phyloP scores from a whole-genome alignment of 2,113 vertebrate genomes.

The Lophochroa leadbeateri region DNA sequence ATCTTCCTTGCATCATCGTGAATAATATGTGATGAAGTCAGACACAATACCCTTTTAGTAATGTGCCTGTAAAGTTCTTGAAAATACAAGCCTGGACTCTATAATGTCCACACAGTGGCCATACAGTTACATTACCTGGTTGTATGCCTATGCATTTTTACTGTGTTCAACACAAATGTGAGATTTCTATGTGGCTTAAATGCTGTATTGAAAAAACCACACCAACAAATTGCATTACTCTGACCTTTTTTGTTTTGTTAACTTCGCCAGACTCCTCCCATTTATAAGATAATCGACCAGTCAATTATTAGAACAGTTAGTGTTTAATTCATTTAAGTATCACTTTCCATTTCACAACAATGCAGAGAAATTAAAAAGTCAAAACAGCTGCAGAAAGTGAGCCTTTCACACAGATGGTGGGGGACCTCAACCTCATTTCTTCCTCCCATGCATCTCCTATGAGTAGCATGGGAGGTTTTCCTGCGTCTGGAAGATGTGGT shows the following conservation, averaged over 20 bases:
- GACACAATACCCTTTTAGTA: background rate
- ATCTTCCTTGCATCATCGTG: background rate
- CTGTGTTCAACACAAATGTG: rapidly evolving
- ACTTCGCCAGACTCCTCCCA: background rate
- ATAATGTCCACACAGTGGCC: background rate
- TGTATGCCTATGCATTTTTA: background rate
- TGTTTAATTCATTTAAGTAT: background rate
- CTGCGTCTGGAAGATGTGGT: background rate
- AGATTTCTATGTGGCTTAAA: background rate
- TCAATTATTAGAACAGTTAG: background rate
- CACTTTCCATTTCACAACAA: background rate
- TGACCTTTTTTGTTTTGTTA: background rate
- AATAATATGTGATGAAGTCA: background rate
- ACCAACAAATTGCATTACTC: background rate
- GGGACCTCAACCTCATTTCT: background rate
- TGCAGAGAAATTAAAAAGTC: background rate
- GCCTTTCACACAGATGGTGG: background rate
- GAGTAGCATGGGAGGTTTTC: background rate
- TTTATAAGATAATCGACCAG: background rate
- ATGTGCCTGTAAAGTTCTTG: background rate
- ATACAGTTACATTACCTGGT: background rate
- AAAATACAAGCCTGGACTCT: background rate
- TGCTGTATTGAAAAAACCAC: background rate
- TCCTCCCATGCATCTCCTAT: rapidly evolving
- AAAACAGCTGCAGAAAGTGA: background rate